A percentile compares a stretch with the other conserved stretches of the same genome.
phyloP scores from a whole-genome alignment of 2,888 invertebrate species.

The Cantharis rustica region DNA sequence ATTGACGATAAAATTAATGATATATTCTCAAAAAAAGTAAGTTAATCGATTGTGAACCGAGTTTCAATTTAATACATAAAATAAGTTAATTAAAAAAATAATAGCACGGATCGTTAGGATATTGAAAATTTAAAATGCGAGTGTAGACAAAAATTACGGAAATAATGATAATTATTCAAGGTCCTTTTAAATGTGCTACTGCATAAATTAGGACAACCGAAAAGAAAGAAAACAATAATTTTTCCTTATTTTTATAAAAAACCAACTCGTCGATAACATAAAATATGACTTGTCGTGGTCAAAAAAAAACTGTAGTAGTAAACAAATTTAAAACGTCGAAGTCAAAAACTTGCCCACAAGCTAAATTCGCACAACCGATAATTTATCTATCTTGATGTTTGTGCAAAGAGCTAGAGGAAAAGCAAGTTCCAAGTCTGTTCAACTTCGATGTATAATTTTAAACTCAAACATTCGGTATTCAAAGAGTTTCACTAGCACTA shows the following conservation, averaged over 20 bases:
- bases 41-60: not conserved
- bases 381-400: constrained; percentile 6
- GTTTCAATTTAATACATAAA: not conserved
- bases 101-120: not conserved
- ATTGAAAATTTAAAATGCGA: not conserved
- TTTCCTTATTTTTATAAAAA: not conserved
- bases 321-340: not conserved
- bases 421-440: constrained; percentile 12
- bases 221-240: not conserved
- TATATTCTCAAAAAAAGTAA: not conserved
- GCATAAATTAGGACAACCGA: not conserved
- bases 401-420: not conserved
- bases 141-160: not conserved
- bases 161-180: not conserved
- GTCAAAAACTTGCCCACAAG: not conserved
- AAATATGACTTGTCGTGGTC: not conserved
- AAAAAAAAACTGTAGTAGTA: not conserved
- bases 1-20: constrained; percentile 12
- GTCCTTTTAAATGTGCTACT: not conserved
- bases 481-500: constrained; percentile 25
- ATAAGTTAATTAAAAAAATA: not conserved
- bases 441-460: constrained; percentile 25
- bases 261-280: not conserved
- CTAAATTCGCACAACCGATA: constrained; percentile 3
- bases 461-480: constrained; percentile 25